phyloP scores from a whole-genome alignment of 2,888 invertebrate species.

The Drosophila niveifrons region DNA sequence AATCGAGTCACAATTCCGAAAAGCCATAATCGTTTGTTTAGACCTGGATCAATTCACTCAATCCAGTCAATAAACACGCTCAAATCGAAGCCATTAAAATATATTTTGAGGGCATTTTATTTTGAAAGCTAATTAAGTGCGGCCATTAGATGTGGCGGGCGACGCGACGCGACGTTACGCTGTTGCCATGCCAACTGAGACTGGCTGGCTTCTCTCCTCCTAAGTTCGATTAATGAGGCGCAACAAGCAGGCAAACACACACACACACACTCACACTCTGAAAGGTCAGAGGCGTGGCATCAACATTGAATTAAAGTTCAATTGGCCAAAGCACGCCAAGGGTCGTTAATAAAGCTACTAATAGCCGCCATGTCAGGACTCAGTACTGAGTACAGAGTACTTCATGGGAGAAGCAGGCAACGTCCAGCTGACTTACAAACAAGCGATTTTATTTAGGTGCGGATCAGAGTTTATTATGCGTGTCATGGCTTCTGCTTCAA shows the following conservation, averaged over 20 bases:
- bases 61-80: constrained; percentile 34
- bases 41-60: constrained; percentile 21
- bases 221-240: constrained; percentile 66
- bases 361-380: constrained; percentile 32
- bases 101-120: constrained; percentile 65
- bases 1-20: constrained; percentile 29
- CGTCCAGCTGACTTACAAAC: constrained; percentile 10
- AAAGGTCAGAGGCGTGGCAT: constrained; percentile 30
- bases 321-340: constrained; percentile 59
- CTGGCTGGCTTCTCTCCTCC: constrained; percentile 15
- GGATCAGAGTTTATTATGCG: constrained; percentile 36
- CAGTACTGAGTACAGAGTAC: not conserved
- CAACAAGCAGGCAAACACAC: constrained; percentile 54
- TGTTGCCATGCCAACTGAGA: constrained; percentile 23
- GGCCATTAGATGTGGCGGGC: constrained; percentile 42
- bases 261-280: constrained; percentile 7
- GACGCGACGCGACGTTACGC: not conserved
- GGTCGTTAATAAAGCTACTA: constrained; percentile 64
- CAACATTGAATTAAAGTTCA: constrained; percentile 69
- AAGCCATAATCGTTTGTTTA: constrained; percentile 56
- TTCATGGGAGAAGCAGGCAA: too few relatives aligned
- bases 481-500: constrained; percentile 8
- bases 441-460: constrained; percentile 24
- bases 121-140: constrained; percentile 73
- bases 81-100: constrained; percentile 64